Base-by-base conservation (phyloP, 2,113 vertebrate genomes). In the Puntigrus tetrazona region DNA sequence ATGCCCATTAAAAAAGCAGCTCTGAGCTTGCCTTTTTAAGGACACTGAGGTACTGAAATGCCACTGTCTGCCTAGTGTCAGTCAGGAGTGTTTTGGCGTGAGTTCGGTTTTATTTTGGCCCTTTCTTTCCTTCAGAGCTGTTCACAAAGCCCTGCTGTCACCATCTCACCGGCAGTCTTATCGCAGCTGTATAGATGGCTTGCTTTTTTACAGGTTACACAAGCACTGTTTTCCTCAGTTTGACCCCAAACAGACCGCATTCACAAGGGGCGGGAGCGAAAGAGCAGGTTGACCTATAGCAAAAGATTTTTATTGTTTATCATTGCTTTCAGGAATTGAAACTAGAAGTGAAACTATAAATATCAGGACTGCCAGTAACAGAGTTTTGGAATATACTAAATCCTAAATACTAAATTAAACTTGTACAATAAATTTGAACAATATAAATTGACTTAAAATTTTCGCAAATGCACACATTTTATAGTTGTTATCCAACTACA, bases 101-200 rank as follows among this genome's bases (percentile, higher is more conserved):
- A 84, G 80, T 84, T 57, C 22, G 22, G 52, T 57, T n/a, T 57
- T 9, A 57, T 57, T 57, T 88, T 83, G 72, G 59, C 55, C 72
- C 77, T 50, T 81, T 69, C 82, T 59, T 86, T 74, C 82, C 61
- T 85, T 74, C 75, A 80, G 81, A 87, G 86, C n/a, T 81, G 80
- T 47, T 80, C 57, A 75, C 59, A 87, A 92, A 88, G 86, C 91
- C 69, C 36, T 70, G 81, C 85, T 87, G 88, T 91, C 90, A 85
- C 83, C 65, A 76, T 82, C 76, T 67, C 87, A 91, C 86, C 73
- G 59, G 85, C 59, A 50, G 83, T 81, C 86, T 90, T 89, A 91
- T 92, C 88, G 57, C 76, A 74, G 75, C 83, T 36, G 69, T 88
- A 85, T 87, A 85, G 85, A 89, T 88, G 83, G 81, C 87, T 47